phyloP scores from a whole-genome alignment of 2,888 invertebrate genomes.

The Pseudoips prasinana region DNA sequence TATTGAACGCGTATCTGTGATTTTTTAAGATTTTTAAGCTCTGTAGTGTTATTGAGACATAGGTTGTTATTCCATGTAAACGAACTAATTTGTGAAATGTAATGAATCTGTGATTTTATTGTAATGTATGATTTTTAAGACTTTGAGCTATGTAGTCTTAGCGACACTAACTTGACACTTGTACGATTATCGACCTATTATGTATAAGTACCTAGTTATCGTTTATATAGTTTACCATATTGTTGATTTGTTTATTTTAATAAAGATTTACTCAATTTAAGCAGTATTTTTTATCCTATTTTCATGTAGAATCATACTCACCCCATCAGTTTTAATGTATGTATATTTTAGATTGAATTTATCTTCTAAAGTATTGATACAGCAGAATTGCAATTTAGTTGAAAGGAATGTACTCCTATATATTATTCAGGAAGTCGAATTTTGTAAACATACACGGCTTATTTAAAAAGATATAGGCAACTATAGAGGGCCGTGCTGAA shows the following conservation, averaged over 20 bases:
- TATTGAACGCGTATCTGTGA: constrained; percentile 2
- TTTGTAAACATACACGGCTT: constrained; percentile 1
- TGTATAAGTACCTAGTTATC: constrained; percentile 2
- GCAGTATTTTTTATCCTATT: constrained; percentile 2
- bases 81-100: constrained; percentile 1
- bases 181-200: constrained; percentile 2
- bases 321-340: constrained; percentile 2
- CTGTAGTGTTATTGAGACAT: constrained; percentile 2
- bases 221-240: constrained; percentile 2
- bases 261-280: constrained; percentile 2
- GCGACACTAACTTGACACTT: constrained; percentile 2
- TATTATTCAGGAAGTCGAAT: neutral
- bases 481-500: constrained; percentile 1
- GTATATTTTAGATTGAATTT: constrained; percentile 1
- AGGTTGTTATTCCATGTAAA: constrained; percentile 2
- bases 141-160: constrained; percentile 2
- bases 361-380: constrained; percentile 1
- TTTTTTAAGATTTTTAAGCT: constrained; percentile 2
- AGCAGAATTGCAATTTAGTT: constrained; percentile 1
- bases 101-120: constrained; percentile 2
- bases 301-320: constrained; percentile 1
- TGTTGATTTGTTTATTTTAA: constrained; percentile 1
- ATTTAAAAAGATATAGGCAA: constrained; percentile 1
- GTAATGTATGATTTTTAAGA: constrained; percentile 2
- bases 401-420: constrained; percentile 1